phyloP scores from a whole-genome alignment of 2,797 vertebrate species.

The Tapera naevia region DNA sequence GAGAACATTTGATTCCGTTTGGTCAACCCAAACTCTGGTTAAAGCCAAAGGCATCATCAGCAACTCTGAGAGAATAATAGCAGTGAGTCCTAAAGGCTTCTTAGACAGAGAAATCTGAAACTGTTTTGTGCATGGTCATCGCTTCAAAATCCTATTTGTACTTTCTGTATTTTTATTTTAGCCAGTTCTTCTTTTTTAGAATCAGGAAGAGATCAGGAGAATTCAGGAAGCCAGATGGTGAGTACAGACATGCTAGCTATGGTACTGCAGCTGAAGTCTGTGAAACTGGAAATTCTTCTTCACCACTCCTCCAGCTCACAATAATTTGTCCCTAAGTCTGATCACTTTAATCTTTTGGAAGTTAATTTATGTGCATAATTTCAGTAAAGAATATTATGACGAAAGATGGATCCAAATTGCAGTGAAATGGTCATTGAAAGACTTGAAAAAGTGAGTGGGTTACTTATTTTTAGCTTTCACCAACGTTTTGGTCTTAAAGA shows the following conservation, averaged over 20 bases:
- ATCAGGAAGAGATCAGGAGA: not conserved
- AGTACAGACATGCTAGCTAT: not conserved
- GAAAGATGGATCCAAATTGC: not conserved
- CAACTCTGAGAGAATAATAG: not conserved
- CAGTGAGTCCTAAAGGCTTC: not conserved
- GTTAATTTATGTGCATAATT: not conserved
- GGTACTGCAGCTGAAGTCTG: not conserved
- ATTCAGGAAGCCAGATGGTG: not conserved
- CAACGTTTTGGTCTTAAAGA: not conserved
- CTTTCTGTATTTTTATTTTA: not conserved
- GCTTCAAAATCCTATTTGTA: not conserved
- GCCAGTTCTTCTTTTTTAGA: not conserved
- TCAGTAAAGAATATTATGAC: not conserved
- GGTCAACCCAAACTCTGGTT: not conserved
- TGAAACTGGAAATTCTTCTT: not conserved
- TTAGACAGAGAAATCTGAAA: not conserved
- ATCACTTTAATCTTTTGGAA: not conserved
- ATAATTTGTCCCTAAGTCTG: not conserved
- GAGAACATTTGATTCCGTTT: not conserved
- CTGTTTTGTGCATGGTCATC: not conserved
- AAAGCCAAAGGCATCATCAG: not conserved
- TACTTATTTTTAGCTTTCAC: not conserved
- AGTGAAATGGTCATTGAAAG: not conserved
- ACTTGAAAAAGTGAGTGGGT: not conserved
- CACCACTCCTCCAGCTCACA: not conserved